Base-by-base conservation (phyloP, 2,797 vertebrate genomes). In the Salmo trutta region DNA sequence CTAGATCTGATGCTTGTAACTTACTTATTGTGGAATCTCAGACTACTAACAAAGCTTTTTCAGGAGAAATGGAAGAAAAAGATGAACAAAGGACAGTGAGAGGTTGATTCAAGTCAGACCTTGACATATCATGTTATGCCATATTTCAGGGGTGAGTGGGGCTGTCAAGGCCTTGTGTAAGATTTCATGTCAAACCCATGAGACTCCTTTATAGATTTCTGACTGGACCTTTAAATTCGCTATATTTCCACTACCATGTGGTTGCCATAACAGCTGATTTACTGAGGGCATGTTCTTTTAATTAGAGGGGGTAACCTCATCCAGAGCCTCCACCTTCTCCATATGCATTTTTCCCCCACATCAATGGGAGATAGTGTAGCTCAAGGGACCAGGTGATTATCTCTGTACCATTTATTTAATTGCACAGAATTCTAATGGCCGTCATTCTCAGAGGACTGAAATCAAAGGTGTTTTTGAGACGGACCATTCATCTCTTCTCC, bases 331-430 rank as follows among this genome's bases (percentile, higher is more conserved):
- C 52, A 33, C 70, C 75, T 27, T 88, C 79, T 82, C 69, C 80
- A 84, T 80, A 81, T 89, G 88, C 86, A 88, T 86, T 90, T 90
- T 92, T 87, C 83, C 89, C 86, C 83, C 81, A 87, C 88, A 90
- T 87, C 84, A 87, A 83, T 81, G 65, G 78, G 33, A 41, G 36
- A 41, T 47, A 47, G 10, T 47, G 41, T 47, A 78, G 76, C 86
- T 88, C 78, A 76, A 80, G 80, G 73, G 84, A 76, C 36, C 75
- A 52, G 24, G 27, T 74, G 65, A 92, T 91, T 88, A 90, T 91
- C 87, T 85, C 77, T 78, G 78, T 56, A 75, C 83, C 62, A 80
- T 88, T 91, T 87, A 85, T 78, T 84, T 90, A 90, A 93, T 92
- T 91, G 87, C 83, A 76, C 77, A 77, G 79, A 85, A 91, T 84